A percentile compares a stretch with the other conserved stretches of the same genome.
phyloP scores from a whole-genome alignment of 2,113 vertebrate species.

The Mohoua ochrocephala region DNA sequence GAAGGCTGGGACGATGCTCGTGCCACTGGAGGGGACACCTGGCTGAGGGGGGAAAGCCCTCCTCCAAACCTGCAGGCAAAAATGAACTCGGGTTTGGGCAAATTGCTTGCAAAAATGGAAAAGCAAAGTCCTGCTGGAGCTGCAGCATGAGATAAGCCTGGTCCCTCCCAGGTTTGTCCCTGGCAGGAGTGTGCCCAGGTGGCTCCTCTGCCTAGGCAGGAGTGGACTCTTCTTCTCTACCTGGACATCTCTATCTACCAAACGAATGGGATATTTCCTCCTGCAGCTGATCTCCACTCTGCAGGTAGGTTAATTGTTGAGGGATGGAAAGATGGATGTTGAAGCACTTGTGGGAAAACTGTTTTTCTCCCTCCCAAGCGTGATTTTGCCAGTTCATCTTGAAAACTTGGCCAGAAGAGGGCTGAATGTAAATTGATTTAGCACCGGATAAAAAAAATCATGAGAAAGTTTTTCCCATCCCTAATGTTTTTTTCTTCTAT shows the following conservation, averaged over 20 bases:
- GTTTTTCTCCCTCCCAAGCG: not conserved
- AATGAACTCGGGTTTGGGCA: not conserved
- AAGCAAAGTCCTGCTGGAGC: not conserved
- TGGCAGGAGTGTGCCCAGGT: not conserved
- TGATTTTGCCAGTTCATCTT: not conserved
- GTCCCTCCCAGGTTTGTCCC: not conserved
- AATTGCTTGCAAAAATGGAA: not conserved
- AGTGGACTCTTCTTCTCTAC: not conserved
- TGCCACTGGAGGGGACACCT: not conserved
- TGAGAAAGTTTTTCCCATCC: not conserved
- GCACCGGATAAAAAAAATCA: not conserved
- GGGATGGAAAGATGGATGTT: not conserved
- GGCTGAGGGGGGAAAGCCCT: not conserved
- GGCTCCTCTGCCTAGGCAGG: not conserved
- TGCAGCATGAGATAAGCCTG: not conserved
- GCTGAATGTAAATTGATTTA: not conserved
- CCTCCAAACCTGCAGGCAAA: not conserved
- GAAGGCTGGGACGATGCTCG: rapidly evolving
- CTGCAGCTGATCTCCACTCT: not conserved
- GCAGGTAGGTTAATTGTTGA: not conserved
- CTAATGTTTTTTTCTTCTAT: not conserved
- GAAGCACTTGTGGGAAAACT: not conserved
- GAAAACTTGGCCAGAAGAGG: not conserved
- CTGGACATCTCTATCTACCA: too few relatives aligned
- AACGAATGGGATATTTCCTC: not conserved